Evolutionary conservation across 2,797 vertebrate genomes (phyloP), one percentile per base, ranked within the genome.

Genomic region (Danio choprae): DNA sequence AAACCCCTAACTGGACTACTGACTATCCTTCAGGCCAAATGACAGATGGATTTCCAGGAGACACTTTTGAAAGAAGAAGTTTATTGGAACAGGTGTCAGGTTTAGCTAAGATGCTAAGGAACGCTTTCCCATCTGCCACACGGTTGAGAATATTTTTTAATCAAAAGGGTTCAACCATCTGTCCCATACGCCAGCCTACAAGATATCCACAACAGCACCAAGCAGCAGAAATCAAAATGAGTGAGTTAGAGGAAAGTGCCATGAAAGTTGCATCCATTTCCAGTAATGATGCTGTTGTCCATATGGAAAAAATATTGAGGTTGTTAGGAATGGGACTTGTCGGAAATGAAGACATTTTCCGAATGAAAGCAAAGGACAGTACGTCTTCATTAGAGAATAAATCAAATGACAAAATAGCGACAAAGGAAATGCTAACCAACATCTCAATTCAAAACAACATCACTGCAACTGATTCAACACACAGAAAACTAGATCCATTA

Each of bases 131-230:
- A 70, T 69, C 56, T 60, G 67, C 76, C 18, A 59, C 56, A 62
- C 4, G 6, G 56, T 12, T 70, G n/a, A 59, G 44, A 20, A 70
- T 79, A n/a, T n/a, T 51, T 62, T 43, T 16, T 62, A 44, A 79
- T 70, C 44, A 60, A 62, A 79, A 79, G 44, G 13, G 29, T 51
- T 70, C 36, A 70, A 60, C 76, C 67, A 79, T 79, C 67, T 70
- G 76, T 79, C 56, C 29, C 4, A 62, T 70, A 22, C 7, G 60
- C 36, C 44, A 70, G 56, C 10, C 56, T 43, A 60, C 44, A 60
- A 70, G 36, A 78, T 70, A 60, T 70, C 43, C 67, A 70, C 29
- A 41, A 16, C 29, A 8, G 13, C 44, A 79, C 65, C 58, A 62
- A 59, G 36, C 5, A 60, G 65, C 46, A 53, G 18, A 41, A 43